Evolutionary conservation across 2,888 invertebrate species (phyloP), one percentile per base, ranked within the genome.

Genomic region (Andrena camellia): DNA sequence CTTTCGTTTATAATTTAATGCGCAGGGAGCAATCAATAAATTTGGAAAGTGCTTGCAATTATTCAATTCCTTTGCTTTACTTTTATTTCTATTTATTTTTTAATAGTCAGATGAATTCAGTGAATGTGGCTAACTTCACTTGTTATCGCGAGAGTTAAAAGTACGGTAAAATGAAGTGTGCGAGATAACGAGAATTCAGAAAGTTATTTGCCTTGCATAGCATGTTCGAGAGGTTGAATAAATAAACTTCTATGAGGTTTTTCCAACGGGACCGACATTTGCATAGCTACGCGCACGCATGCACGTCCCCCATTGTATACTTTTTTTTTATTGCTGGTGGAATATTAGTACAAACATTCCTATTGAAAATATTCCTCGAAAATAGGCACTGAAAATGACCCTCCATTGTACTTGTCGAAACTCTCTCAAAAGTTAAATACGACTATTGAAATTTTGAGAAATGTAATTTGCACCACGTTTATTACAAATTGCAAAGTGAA

Each of bases 141-240:
- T 52, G n/a, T 52, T 7, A 20, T 52, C 8, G n/a, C 8, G 20
- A 20, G 52, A 20, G 8, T 20, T 20, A 20, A 52, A 52, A 8
- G 1, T 52, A 20, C 20, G 52, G 0, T 8, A 52, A 52, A 20
- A 20, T 52, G 52, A 20, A 52, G 52, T 52, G 20, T 52, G 2
- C 20, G 8, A 20, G 0, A 8, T 20, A 52, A 20, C n/a, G 8
- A 20, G 20, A 52, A 52, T 52, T 52, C 52, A 20, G 52, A 52
- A 42, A 52, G 20, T 20, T 52, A 52, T 52, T 52, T 52, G 52
- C 8, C 31, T 33, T 33, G 33, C n/a, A 31, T 7, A 62, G 29
- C 33, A 33, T 8, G 62, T 62, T 62, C 62, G 31, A 62, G n/a
- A n/a, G 29, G 31, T 62, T n/a, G 31, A 33, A 33, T 62, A 50